Percentiles rank a stretch among this genome's conserved stretches.
Evolutionary conservation across 2,113 vertebrate species (phyloP).

Genomic region (Glaucomys volans): DNA sequence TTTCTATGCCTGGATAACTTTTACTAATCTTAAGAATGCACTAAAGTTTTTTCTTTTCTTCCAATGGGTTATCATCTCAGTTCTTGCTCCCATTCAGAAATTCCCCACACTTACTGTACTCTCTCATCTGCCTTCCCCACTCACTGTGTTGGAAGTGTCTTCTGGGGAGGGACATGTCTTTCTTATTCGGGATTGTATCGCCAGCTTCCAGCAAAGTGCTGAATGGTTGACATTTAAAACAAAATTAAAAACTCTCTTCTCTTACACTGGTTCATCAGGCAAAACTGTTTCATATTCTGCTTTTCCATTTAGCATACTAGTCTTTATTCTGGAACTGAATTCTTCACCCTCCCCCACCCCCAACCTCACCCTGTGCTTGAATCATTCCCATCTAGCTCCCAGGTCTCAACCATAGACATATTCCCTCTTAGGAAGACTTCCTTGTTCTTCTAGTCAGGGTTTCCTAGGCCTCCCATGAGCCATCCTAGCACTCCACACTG

Average conservation of each 20-base stretch:
- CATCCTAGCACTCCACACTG: no score
- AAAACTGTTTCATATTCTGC: not conserved
- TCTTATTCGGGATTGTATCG: not conserved
- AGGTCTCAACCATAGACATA: not conserved
- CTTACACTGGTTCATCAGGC: not conserved
- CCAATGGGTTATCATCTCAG: not conserved
- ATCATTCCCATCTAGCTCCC: not conserved
- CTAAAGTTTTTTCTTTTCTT: not conserved
- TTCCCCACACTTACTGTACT: not conserved
- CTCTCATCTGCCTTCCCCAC: not conserved
- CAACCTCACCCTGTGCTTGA: not conserved
- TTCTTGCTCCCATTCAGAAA: not conserved
- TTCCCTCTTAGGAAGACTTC: not conserved
- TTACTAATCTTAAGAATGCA: not conserved
- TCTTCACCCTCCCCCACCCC: rapidly evolving
- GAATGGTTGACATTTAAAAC: not conserved
- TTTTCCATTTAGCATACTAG: not conserved
- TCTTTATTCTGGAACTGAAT: not conserved
- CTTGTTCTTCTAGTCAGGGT: not conserved
- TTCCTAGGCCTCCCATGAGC: not conserved
- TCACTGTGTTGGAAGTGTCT: not conserved
- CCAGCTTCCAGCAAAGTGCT: not conserved
- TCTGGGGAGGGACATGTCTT: not conserved
- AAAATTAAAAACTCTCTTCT: conserved; percentile 6
- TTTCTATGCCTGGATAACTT: not conserved